Evolutionary conservation across 2,888 invertebrate genomes (phyloP), one percentile per base, ranked within the genome.

Genomic region (Nemotelus pantherinus): DNA sequence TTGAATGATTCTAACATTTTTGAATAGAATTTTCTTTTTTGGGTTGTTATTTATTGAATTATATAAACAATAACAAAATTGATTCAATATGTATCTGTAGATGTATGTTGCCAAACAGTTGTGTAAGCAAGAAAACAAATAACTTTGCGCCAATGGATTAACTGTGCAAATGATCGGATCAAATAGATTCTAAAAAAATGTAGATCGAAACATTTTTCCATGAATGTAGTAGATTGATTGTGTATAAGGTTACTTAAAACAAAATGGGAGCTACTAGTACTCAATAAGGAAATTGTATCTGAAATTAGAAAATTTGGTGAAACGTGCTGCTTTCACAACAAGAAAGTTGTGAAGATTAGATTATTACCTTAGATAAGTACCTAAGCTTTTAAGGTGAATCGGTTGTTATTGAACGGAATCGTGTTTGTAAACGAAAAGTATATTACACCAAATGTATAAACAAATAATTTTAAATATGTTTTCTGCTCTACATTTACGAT

Each of bases 71-170:
- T 25, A 25, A 25, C 25, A 25, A 25, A 25, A 25, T 64, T 44
- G 10, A 47, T 7, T 53, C n/a, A 74, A 65, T 58, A 65, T 53
- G n/a, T 53, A 25, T 25, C 25, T 25, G 2, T 65, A 76, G 45
- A 76, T 50, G 65, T 65, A 65, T 76, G 76, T 76, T 76, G 76
- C 76, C 76, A 76, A 76, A 76, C n/a, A 41, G 25, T 60, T 48
- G 47, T 43, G 39, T 7, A 63, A 63, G 63, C 68, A n/a, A 74
- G 39, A 60, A 25, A 25, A 25, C 25, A 25, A 1, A 25, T 25
- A 25, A 25, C 25, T 25, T 25, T 25, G 25, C 25, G 67, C 58
- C 57, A 57, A 68, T 53, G 45, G 57, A 57, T 55, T 43, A 47
- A 76, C 5, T 58, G 39, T 39, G 64, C n/a, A 77, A 77, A 77